phyloP scores from a whole-genome alignment of 2,113 vertebrate species.

The Semnopithecus entellus region DNA sequence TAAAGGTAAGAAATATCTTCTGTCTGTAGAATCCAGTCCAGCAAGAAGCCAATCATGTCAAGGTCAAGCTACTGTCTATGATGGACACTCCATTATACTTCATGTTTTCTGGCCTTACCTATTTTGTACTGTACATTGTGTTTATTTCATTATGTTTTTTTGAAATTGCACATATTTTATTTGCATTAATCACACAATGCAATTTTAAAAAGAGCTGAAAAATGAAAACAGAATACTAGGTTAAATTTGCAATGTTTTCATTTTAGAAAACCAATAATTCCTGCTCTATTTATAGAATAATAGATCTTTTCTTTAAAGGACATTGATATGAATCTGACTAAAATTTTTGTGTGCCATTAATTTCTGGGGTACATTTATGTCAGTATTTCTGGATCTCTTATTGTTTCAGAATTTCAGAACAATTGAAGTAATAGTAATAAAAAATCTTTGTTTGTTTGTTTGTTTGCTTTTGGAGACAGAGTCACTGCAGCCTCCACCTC shows the following conservation, averaged over 20 bases:
- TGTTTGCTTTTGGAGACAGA: no score
- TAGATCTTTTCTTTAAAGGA: neutral
- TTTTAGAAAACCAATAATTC: neutral
- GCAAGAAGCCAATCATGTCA: conserved; percentile 10
- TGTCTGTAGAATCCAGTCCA: conserved; percentile 5
- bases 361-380: neutral
- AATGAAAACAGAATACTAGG: neutral
- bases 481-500: no score
- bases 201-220: conserved; percentile 71
- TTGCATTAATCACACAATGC: conserved; percentile 68
- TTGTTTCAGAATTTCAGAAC: neutral
- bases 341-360: neutral
- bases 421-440: neutral
- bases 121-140: conserved; percentile 77
- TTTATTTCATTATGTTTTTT: conserved; percentile 79
- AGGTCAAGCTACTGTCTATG: conserved; percentile 63
- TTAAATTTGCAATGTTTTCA: neutral
- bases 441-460: neutral
- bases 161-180: conserved; percentile 60
- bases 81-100: conserved; percentile 68
- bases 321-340: neutral
- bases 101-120: conserved; percentile 73
- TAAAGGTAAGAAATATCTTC: neutral
- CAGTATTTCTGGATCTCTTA: neutral
- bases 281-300: neutral